A percentile compares a stretch with the other conserved stretches of the same genome.
Evolutionary conservation across 2,113 vertebrate species (phyloP).

Genomic region (Anas platyrhynchos): DNA sequence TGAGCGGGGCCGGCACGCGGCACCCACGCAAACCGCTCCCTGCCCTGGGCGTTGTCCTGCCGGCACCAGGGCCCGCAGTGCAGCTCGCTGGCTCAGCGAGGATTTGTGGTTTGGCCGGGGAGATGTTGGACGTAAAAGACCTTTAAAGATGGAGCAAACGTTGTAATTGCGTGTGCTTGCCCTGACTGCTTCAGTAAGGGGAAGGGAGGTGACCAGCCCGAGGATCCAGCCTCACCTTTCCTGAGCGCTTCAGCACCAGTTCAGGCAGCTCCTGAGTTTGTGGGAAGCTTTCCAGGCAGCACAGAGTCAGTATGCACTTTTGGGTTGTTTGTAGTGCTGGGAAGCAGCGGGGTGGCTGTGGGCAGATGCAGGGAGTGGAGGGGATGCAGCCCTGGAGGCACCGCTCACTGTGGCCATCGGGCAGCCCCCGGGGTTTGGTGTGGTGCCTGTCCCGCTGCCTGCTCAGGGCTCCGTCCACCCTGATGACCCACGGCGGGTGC

Average conservation of each 20-base stretch:
- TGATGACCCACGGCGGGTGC: neutral
- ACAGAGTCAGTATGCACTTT: accelerated
- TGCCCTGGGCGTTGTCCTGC: neutral
- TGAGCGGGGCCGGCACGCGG: neutral
- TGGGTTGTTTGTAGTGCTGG: accelerated
- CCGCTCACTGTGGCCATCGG: neutral
- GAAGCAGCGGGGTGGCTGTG: neutral
- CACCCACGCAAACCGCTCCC: neutral
- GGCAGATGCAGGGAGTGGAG: neutral
- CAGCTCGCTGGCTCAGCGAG: neutral
- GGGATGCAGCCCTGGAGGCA: neutral
- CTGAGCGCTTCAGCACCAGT: accelerated
- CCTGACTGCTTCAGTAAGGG: neutral
- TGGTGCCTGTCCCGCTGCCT: too few relatives aligned
- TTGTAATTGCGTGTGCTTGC: neutral
- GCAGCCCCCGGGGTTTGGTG: neutral
- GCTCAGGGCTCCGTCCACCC: neutral
- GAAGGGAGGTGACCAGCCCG: neutral
- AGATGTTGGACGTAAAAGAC: neutral
- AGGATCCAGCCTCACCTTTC: neutral
- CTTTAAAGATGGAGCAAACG: neutral
- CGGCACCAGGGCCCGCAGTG: neutral
- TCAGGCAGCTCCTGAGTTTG: neutral
- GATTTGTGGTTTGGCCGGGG: neutral
- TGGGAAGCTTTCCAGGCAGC: neutral